Conservation (phyloP, 2,797 vertebrate species). For the Esox masquinongy region DNA sequence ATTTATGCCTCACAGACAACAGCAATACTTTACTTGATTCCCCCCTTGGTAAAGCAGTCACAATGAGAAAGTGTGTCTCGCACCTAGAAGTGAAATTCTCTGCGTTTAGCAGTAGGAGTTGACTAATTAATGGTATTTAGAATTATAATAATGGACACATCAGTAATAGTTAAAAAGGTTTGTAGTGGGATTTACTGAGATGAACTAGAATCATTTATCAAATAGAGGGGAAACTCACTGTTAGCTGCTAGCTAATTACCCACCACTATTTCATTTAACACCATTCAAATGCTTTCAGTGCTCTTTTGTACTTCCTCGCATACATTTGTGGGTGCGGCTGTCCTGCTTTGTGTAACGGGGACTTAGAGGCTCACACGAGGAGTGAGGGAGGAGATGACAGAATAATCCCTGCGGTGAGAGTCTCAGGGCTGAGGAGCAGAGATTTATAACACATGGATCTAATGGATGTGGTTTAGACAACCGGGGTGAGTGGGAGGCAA, state of each 20-base stretch:
- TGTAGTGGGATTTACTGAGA: slow-evolving; percentile 32
- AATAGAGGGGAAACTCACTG: slow-evolving; percentile 44
- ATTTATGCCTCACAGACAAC: neutral
- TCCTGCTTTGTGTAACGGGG: slow-evolving; percentile 58
- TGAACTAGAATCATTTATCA: slow-evolving; percentile 43
- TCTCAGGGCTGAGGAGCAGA: slow-evolving; percentile 32
- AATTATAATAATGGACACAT: slow-evolving; percentile 36
- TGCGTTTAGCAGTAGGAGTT: slow-evolving; percentile 16
- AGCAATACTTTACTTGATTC: neutral
- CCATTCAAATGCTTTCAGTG: slow-evolving; percentile 44
- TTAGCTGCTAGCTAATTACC: slow-evolving; percentile 47
- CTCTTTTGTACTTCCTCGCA: slow-evolving; percentile 34
- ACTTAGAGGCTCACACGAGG: slow-evolving; percentile 55
- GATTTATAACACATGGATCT: slow-evolving; percentile 58
- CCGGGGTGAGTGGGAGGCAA: slow-evolving; percentile 43
- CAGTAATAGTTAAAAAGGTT: slow-evolving; percentile 33
- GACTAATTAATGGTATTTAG: slow-evolving; percentile 47
- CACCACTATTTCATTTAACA: neutral
- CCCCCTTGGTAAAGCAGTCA: neutral
- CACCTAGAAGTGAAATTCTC: slow-evolving; percentile 17
- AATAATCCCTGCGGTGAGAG: slow-evolving; percentile 41
- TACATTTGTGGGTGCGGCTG: slow-evolving; percentile 29
- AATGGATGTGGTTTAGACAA: slow-evolving; percentile 53
- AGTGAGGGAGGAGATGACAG: slow-evolving; percentile 50
- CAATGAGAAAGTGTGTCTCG: slow-evolving; percentile 7